Base-by-base conservation (phyloP, 2,797 vertebrate species). In the Parambassis ranga region DNA sequence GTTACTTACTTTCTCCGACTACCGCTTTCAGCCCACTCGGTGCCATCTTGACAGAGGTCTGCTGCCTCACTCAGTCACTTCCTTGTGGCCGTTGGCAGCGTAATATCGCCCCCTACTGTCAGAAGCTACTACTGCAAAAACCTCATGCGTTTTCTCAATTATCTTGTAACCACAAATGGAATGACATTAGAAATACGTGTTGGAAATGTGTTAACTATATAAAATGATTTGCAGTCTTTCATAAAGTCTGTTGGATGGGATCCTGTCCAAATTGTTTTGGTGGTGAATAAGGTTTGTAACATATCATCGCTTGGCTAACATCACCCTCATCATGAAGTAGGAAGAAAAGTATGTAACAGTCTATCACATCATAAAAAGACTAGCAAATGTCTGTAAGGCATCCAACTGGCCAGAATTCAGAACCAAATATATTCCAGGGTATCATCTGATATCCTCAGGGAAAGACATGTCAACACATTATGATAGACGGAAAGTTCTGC, bases 1-100 rank as follows among this genome's bases (percentile, higher is more conserved):
- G 1, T 47, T 37, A 91, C 93, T 92, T 90, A 94, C 93, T 94
- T 55, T 94, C 92, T 35, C 90, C 91, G 1, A 92, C 93, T 30
- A 93, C 65, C 53, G 91, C 88, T 68, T 94, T 94, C 49, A 94
- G 81, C 48, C 93, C 93, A 73, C 69, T 88, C 65, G 92, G 90
- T 85, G 93, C 92, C 93, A 94, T 94, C 81, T 92, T 91, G 67
- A 80, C 81, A 75, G 80, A 66, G 83, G 81, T 58, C 52, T 49
- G 62, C 71, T 49, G 42, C 55, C 39, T n/a, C 24, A 3, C 47
- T 41, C 37, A 55, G 44, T 53, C 78, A 88, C 87, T 91, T 91
- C 90, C 90, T 86, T 77, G 0, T 64, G 38, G 7, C 59, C 11
- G 65, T 65, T 36, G 13, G 48, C 20, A 15, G 67, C 0, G 10